Base-by-base conservation (phyloP, 2,888 invertebrate genomes). In the Lochmaea capreae region DNA sequence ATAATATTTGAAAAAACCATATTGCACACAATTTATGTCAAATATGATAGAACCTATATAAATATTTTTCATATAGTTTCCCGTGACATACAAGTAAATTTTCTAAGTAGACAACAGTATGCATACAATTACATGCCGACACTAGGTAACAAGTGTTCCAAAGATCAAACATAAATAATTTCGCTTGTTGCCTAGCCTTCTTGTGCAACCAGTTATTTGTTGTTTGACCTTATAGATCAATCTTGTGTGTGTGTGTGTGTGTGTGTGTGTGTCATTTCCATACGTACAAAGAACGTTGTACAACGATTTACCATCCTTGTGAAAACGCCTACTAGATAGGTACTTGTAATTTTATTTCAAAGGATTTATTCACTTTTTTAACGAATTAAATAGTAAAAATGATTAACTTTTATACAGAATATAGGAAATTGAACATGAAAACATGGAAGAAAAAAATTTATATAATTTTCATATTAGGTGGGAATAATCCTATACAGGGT, bases 201-300 rank as follows among this genome's bases (percentile, higher is more conserved):
- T 67, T 67, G 59, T 67, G 46, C 59, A 67, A 67, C 52, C 6
- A 67, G 12, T 43, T 46, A 18, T 59, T 52, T 59, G 58, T 67
- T 67, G n/a, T 67, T 46, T 59, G 67, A 59, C 59, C 59, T 59
- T 67, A 67, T n/a, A 46, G 33, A 67, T 59, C 66, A 59, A 59
- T 59, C 59, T 22, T 59, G 39, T 16, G 12, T 57, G 33, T 33
- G 33, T 33, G 33, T 33, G 33, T 33, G 33, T 33, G 33, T 33
- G 33, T 33, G 26, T 26, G 26, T 26, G 26, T 26, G 33, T 67
- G 59, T 67, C 59, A 59, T 59, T 67, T 67, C 59, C 46, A 59
- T 59, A 59, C 26, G 59, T 67, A 16, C 14, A 67, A 67, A 67
- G 42, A 16, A 33, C 39, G 58, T 58, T 49, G 11, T 49, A 14